A percentile compares a stretch with the other conserved stretches of the same genome.
phyloP scores from a whole-genome alignment of 92 coral and sea anemone species.

The Muricea muricata region DNA sequence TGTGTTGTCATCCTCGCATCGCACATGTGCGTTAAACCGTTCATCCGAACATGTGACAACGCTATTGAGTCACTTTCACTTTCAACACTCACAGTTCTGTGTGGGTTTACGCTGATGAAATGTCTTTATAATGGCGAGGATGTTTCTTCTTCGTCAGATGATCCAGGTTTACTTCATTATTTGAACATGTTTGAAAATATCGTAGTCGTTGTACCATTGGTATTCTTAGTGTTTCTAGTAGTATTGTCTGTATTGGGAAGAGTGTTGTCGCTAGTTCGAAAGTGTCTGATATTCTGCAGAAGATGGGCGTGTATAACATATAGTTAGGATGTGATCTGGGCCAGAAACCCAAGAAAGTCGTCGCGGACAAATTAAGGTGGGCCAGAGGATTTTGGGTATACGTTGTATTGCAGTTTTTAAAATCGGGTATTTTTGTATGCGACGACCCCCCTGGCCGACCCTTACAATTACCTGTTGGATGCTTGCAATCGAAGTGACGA shows the following conservation, averaged over 20 bases:
- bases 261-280: neutral
- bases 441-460: too few relatives aligned
- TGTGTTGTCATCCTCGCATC: constrained; percentile 27
- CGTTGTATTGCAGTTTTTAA: too few relatives aligned
- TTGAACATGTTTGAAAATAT: constrained; percentile 20
- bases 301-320: neutral
- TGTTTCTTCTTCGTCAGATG: constrained; percentile 3
- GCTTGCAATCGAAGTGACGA: too few relatives aligned
- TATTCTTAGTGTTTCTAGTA: neutral
- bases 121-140: constrained; percentile 18
- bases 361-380: too few relatives aligned
- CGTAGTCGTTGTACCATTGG: too few relatives aligned
- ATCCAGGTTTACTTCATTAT: neutral
- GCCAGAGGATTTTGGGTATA: too few relatives aligned
- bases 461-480: too few relatives aligned
- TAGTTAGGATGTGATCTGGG: too few relatives aligned
- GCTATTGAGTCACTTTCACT: constrained; percentile 20
- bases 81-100: neutral
- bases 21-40: constrained; percentile 16
- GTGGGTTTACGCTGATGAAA: constrained; percentile 14
- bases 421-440: too few relatives aligned
- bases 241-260: neutral
- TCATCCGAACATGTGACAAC: neutral
- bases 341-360: too few relatives aligned
- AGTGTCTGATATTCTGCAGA: neutral